These are phyloP conservation scores for Pseudomyrmex cubaensis DNA, from an alignment of 1,140 invertebrate species.

Conservation along the genomic window DNA sequence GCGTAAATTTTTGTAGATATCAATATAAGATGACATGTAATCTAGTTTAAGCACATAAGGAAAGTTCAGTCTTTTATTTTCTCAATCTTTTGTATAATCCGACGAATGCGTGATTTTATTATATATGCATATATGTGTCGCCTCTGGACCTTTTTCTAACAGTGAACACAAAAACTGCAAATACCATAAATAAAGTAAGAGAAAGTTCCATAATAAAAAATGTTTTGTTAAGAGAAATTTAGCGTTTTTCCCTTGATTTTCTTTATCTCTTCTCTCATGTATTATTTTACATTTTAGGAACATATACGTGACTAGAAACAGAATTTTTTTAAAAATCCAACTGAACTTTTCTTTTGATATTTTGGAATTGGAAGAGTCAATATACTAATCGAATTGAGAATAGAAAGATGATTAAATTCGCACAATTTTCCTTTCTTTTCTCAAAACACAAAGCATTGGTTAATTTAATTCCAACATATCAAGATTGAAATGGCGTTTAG, in stretches of 20 bases:
- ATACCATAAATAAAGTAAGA: slow-evolving; percentile 38
- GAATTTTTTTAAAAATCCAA: not conserved
- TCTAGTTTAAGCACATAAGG: slow-evolving; percentile 48
- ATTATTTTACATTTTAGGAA: not conserved
- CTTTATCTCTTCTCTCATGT: not conserved
- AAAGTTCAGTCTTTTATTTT: slow-evolving; percentile 63
- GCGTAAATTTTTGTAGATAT: slow-evolving; percentile 35
- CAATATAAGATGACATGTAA: not conserved
- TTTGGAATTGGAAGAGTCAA: slow-evolving; percentile 31
- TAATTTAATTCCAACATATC: slow-evolving; percentile 32
- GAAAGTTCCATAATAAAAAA: slow-evolving; percentile 57
- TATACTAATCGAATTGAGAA: not conserved
- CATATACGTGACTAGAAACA: not conserved
- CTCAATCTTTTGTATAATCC: slow-evolving; percentile 45
- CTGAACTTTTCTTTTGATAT: slow-evolving; percentile 46
- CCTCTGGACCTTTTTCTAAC: slow-evolving; percentile 21
- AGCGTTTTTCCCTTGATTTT: not conserved
- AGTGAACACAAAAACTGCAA: slow-evolving; percentile 20
- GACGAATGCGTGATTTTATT: slow-evolving; percentile 50
- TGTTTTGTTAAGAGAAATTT: slow-evolving; percentile 66
- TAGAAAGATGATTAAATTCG: not conserved
- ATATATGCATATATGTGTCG: not conserved
- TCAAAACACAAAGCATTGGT: not conserved
- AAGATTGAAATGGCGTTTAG: not conserved
- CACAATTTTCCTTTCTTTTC: not conserved